These are phyloP conservation scores for Watsonalla cultraria DNA, from an alignment of 2,888 invertebrate species.

Conservation along the genomic window DNA sequence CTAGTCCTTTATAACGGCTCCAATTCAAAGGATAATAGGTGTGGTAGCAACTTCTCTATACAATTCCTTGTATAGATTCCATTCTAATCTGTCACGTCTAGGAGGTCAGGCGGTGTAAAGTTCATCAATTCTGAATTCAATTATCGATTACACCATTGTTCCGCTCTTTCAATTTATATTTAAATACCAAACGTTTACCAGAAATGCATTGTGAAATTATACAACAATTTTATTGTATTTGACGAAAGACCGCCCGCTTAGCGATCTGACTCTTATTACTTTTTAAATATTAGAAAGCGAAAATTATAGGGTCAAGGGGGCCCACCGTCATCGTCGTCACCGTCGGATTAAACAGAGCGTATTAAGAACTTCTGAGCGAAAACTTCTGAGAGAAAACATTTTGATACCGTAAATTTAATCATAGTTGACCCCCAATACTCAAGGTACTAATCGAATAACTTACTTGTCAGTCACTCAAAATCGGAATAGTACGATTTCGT, in stretches of 20 bases:
- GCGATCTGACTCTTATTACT: conserved; percentile 28
- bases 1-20: not conserved
- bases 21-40: not conserved
- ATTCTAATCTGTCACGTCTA: conserved; percentile 78
- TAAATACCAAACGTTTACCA: conserved; percentile 76
- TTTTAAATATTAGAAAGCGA: conserved; percentile 18
- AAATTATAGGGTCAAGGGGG: conserved; percentile 4
- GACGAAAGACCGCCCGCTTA: conserved; percentile 64
- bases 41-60: conserved; percentile 43
- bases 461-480: not conserved
- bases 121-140: conserved; percentile 79
- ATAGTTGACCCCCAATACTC: not conserved
- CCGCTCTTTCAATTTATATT: conserved; percentile 77
- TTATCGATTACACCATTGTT: conserved; percentile 79
- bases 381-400: not conserved
- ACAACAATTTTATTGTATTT: conserved; percentile 62
- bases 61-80: conserved; percentile 52
- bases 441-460: not conserved
- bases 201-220: conserved; percentile 74
- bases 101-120: conserved; percentile 76
- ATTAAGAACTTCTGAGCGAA: not conserved
- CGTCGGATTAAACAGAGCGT: too few relatives aligned
- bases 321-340: conserved; percentile 2
- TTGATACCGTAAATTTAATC: not conserved
- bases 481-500: not conserved